Evolutionary conservation across 2,888 invertebrate genomes (phyloP).

Genomic region (Erannis defoliaria): DNA sequence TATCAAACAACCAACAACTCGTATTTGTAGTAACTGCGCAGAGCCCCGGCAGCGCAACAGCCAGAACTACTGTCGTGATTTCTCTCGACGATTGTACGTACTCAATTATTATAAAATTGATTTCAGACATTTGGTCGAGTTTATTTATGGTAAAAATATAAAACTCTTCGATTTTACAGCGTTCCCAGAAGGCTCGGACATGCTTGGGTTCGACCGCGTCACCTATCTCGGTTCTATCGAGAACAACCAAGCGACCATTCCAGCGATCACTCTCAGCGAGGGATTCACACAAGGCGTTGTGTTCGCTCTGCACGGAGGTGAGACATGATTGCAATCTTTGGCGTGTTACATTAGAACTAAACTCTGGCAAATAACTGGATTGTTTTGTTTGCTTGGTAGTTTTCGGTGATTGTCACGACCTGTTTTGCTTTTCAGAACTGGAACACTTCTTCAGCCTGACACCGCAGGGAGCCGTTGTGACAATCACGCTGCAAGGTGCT

Average conservation of each 20-base stretch:
- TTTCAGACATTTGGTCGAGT: not conserved
- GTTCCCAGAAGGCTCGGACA: conserved; percentile 20
- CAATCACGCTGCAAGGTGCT: too few species aligned
- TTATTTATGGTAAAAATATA: not conserved
- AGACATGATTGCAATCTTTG: not conserved
- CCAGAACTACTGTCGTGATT: conserved; percentile 47
- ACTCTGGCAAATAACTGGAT: not conserved
- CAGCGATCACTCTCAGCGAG: conserved; percentile 48
- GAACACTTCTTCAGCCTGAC: not conserved
- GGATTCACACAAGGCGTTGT: conserved; percentile 49
- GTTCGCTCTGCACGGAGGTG: conserved; percentile 44
- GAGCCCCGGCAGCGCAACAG: conserved; percentile 39
- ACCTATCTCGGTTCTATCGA: conserved; percentile 52
- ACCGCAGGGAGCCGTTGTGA: too few species aligned
- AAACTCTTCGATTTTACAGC: conserved; percentile 7
- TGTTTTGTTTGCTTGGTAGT: not conserved
- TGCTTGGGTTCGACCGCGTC: conserved; percentile 51
- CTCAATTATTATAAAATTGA: conserved; percentile 13
- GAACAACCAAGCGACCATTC: conserved; percentile 36
- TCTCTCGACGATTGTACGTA: conserved; percentile 35
- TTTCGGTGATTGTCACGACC: not conserved
- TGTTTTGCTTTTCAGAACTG: conserved; percentile 9
- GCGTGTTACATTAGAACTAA: not conserved
- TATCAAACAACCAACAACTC: conserved; percentile 51
- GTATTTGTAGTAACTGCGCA: conserved; percentile 47